A percentile compares a stretch with the other conserved stretches of the same genome.
phyloP scores from a whole-genome alignment of 2,888 invertebrate species.

The Chydorus sphaericus region DNA sequence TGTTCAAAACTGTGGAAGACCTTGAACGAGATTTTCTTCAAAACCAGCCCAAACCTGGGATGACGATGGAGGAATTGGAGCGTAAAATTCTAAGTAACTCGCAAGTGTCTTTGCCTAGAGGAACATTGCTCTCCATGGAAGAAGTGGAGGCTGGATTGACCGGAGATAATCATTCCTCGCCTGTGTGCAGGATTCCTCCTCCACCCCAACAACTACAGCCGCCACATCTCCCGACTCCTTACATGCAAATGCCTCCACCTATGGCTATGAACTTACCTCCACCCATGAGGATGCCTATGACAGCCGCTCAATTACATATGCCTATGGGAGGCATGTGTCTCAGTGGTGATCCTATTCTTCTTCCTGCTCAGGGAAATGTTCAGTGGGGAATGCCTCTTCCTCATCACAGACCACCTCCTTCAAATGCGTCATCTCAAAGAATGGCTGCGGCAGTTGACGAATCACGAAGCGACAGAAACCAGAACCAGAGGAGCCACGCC shows the following conservation, averaged over 20 bases:
- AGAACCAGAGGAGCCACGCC: conserved; percentile 15
- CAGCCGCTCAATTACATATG: not conserved
- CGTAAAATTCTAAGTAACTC: conserved; percentile 14
- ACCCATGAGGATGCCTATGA: conserved; percentile 8
- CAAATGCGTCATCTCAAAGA: too few relatives aligned
- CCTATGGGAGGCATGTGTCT: not conserved
- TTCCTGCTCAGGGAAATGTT: not conserved
- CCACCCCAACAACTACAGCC: conserved; percentile 17
- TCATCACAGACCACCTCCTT: conserved; percentile 16
- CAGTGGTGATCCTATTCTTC: not conserved
- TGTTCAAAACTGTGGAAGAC: conserved; percentile 60
- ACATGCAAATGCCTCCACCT: not conserved
- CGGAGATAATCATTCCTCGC: too few relatives aligned
- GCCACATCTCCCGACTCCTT: conserved; percentile 23
- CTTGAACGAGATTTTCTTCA: conserved; percentile 48
- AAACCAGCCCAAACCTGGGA: conserved; percentile 20
- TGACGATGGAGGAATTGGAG: conserved; percentile 16
- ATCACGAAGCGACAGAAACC: conserved; percentile 24
- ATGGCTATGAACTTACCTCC: conserved; percentile 7
- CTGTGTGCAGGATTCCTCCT: too few relatives aligned
- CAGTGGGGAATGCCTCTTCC: not conserved
- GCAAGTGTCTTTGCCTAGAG: not conserved
- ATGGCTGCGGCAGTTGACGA: too few relatives aligned
- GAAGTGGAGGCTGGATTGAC: conserved; percentile 8
- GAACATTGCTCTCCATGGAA: conserved; percentile 3